A percentile compares a stretch with the other conserved stretches of the same genome.
These are phyloP conservation scores for Beroe ovata DNA, from an alignment of 37 sponge, comb jelly and placozoan species.

Conservation along the genomic window DNA sequence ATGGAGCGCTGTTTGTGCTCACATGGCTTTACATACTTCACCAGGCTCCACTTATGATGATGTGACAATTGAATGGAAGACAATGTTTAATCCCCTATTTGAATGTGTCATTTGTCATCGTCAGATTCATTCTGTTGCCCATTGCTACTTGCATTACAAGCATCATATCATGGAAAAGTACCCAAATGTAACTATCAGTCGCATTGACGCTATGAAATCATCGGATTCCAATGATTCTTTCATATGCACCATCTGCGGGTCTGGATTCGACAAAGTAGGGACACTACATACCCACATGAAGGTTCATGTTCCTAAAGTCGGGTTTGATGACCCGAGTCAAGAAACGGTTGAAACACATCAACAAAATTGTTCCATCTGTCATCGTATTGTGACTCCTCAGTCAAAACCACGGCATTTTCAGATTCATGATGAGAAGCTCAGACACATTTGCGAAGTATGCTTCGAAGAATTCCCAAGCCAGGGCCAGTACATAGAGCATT, in stretches of 20 bases:
- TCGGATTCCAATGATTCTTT: background rate
- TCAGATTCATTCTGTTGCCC: background rate
- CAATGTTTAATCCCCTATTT: conserved; percentile 51
- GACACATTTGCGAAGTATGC: conserved; percentile 27
- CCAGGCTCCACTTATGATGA: background rate
- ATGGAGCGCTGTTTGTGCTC: conserved; percentile 44
- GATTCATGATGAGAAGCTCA: background rate
- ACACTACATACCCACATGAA: conserved; percentile 49
- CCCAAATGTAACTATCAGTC: conserved; percentile 4
- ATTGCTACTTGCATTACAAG: conserved; percentile 39
- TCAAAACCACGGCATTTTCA: background rate
- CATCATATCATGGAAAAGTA: background rate
- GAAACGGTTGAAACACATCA: background rate
- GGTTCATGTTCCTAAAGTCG: conserved; percentile 20
- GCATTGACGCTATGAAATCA: background rate
- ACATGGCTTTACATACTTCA: conserved; percentile 18
- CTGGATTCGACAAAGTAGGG: background rate
- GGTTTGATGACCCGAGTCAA: conserved; percentile 21
- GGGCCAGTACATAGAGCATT: background rate
- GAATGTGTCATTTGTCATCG: conserved; percentile 45
- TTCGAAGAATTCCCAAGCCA: conserved; percentile 38
- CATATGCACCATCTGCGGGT: conserved; percentile 40
- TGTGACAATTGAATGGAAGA: conserved; percentile 24
- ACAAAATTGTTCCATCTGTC: conserved; percentile 10
- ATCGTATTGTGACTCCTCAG: background rate